Evolutionary conservation across 1,140 invertebrate species (phyloP), one percentile per base, ranked within the genome.

Genomic region (Triops longicaudatus): DNA sequence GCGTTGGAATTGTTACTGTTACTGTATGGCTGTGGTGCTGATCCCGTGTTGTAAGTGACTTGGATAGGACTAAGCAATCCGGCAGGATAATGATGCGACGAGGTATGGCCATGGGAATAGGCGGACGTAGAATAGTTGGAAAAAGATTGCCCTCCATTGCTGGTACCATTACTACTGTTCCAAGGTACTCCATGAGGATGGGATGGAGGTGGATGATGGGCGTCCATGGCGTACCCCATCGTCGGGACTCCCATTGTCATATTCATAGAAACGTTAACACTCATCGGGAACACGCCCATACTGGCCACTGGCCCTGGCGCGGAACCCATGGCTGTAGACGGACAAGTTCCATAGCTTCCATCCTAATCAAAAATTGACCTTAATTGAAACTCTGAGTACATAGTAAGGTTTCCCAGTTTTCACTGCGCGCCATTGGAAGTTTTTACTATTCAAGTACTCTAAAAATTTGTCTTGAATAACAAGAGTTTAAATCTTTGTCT

Each of bases 251-350:
- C 85, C 91, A 97, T 96, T 26, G 95, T 97, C 95, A 97, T 97
- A 83, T 96, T 96, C 95, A 97, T 97, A 77, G 94, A 96, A 0
- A 97, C 94, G 82, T 97, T 98, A 77, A 97, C 94, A 81, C 93
- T 95, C 95, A 98, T 97, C 79, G 91, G 91, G 22, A 92, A 92
- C 83, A 41, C 37, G 50, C 50, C 50, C 50, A 63, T 63, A 63
- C 50, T 63, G 17, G 50, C 50, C 22, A 63, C 50, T 6, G 50
- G 6, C 3, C 50, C 50, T 22, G 50, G 50, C 2, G 17, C 50
- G 3, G 50, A 63, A n/a, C 50, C 50, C 50, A 63, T 63, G 22
- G n/a, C 50, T n/a, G 17, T 6, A 17, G 50, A 63, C 14, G 50
- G 50, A 63, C 50, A 63, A 10, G 3, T 63, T 63, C 50, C 50